A percentile compares a stretch with the other conserved stretches of the same genome.
Conservation (phyloP, 2,113 vertebrate species). For the Tenrec ecaudatus region DNA sequence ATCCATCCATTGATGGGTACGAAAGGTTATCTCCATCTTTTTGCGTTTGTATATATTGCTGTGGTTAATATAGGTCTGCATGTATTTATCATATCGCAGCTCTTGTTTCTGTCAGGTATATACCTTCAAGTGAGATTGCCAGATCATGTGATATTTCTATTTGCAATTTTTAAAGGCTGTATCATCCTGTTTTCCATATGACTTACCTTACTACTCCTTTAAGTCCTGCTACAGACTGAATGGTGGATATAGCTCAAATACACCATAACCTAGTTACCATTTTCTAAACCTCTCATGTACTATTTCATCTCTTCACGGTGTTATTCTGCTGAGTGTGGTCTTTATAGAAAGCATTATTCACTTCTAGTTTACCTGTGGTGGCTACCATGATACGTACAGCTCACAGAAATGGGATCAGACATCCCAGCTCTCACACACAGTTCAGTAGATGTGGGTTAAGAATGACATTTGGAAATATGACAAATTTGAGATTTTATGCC, state of each 20-base stretch:
- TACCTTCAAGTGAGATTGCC: too few species aligned
- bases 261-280: background rate
- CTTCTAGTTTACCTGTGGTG: background rate
- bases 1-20: too few species aligned
- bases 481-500: background rate
- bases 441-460: background rate
- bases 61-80: too few species aligned
- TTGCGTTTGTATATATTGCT: too few species aligned
- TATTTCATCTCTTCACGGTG: background rate
- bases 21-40: too few species aligned
- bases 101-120: too few species aligned
- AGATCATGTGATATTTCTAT: too few species aligned
- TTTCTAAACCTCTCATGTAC: background rate
- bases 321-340: background rate
- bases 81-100: too few species aligned
- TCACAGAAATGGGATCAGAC: background rate
- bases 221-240: background rate
- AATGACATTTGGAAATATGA: background rate
- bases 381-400: background rate
- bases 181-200: too few species aligned
- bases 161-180: too few species aligned
- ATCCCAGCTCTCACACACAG: slow-evolving; percentile 7
- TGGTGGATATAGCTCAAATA: background rate
- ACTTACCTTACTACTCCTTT: background rate
- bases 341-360: background rate